These are phyloP conservation scores for Alcis repandata DNA, from an alignment of 2,888 invertebrate species.

Conservation along the genomic window DNA sequence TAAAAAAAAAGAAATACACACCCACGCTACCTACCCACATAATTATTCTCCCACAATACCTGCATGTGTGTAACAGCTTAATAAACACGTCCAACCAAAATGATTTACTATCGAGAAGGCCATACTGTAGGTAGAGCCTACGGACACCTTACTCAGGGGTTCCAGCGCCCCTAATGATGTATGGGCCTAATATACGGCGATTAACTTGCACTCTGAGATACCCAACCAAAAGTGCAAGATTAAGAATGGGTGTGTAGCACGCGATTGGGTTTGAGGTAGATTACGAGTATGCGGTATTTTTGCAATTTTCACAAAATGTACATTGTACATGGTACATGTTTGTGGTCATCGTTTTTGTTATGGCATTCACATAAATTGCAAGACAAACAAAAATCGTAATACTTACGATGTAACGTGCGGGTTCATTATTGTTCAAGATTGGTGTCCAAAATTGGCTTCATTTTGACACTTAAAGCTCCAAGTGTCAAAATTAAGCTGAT, in stretches of 20 bases:
- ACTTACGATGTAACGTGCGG: background rate
- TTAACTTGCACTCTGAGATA: conserved; percentile 78
- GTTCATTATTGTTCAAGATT: background rate
- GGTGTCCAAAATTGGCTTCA: too few species aligned
- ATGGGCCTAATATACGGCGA: conserved; percentile 70
- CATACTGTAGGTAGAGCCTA: conserved; percentile 48
- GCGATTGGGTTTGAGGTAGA: conserved; percentile 74
- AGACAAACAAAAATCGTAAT: too few species aligned
- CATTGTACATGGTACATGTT: too few species aligned
- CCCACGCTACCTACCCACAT: background rate
- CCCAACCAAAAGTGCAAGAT: conserved; percentile 70
- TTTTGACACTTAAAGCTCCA: too few species aligned
- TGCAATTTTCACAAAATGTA: background rate
- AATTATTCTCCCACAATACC: background rate
- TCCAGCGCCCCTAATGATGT: conserved; percentile 65
- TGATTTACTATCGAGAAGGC: conserved; percentile 60
- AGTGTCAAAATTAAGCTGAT: too few species aligned
- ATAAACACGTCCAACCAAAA: conserved; percentile 46
- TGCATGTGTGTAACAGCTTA: conserved; percentile 27
- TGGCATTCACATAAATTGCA: too few species aligned
- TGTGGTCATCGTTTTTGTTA: too few species aligned
- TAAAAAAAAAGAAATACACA: too few species aligned
- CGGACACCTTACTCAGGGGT: conserved; percentile 58
- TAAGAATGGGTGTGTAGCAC: conserved; percentile 71
- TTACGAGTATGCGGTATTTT: conserved; percentile 69